Percentiles rank a stretch among this genome's conserved stretches.
Evolutionary conservation across 2,888 invertebrate genomes (phyloP).

Genomic region (Torymus texanus): DNA sequence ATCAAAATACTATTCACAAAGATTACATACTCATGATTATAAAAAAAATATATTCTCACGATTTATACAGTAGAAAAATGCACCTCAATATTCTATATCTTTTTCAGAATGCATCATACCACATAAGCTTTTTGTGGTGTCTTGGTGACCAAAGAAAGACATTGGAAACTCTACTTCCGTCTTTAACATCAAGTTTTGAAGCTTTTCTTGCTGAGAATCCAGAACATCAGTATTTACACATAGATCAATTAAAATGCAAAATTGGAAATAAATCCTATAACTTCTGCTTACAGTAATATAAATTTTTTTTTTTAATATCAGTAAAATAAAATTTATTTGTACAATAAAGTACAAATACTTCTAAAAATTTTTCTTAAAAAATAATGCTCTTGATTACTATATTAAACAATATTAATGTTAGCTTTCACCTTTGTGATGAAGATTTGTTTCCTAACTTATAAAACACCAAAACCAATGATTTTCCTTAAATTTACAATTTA

Average conservation of each 20-base stretch:
- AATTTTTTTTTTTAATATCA: conserved; percentile 7
- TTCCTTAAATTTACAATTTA: too few species aligned
- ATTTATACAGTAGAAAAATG: conserved; percentile 62
- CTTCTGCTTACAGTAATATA: conserved; percentile 76
- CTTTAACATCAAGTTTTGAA: conserved; percentile 76
- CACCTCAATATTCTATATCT: not conserved
- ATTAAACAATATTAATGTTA: too few species aligned
- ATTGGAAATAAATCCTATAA: conserved; percentile 85
- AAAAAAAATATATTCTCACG: conserved; percentile 52
- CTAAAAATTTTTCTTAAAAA: too few species aligned
- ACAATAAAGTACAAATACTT: too few species aligned
- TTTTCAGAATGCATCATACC: conserved; percentile 86
- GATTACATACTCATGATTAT: conserved; percentile 25
- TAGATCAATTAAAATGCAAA: conserved; percentile 82
- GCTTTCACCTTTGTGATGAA: too few species aligned
- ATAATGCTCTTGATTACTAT: too few species aligned
- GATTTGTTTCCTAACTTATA: too few species aligned
- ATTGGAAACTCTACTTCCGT: conserved; percentile 76
- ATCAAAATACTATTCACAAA: conserved; percentile 26
- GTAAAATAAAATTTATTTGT: not conserved
- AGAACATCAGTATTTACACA: conserved; percentile 75
- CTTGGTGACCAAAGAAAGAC: conserved; percentile 80
- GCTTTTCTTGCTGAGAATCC: conserved; percentile 70
- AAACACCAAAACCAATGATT: too few species aligned
- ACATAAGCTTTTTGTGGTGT: conserved; percentile 89